Base-by-base conservation (phyloP, 2,797 vertebrate species). In the Rhadinocentrus ornatus region DNA sequence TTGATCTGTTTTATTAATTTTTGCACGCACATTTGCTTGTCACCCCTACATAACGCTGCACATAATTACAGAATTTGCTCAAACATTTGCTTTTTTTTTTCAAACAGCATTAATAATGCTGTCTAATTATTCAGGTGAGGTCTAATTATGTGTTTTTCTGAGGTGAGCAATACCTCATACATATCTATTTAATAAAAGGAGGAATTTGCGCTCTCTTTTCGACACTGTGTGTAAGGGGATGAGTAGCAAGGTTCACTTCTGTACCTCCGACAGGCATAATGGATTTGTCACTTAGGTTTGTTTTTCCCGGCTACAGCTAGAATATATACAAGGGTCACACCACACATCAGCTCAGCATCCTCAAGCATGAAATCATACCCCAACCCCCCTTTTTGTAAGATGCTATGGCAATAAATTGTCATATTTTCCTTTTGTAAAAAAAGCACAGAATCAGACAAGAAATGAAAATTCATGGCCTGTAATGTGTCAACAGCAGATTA, bases 201-300 rank as follows among this genome's bases (percentile, higher is more conserved):
- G 39, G 66, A 75, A 66, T 83, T 77, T 60, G 22, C 29, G 44
- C 52, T 77, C 59, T 29, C n/a, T 1, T 24, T 53, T 81, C 57
- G 84, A 55, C 81, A 88, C 79, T 70, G 74, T 75, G 69, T 73
- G 77, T 58, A 78, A 66, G 66, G 63, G 46, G 79, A 76, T 64
- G 63, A 62, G 70, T 83, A 76, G 74, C 68, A 90, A 91, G 92
- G 89, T 89, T 91, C 85, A 89, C 55, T 82, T 78, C 74, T n/a
- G 44, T 67, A 12, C 66, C 54, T 69, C 68, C 74, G 69, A 83
- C 64, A 69, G 82, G 80, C 82, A 78, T 82, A 85, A 87, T 91
- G 66, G 80, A 83, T 83, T 66, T 89, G 78, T 83, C 83, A 84
- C 77, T 78, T 81, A 31, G 58, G 46, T 75, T 61, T 61, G 41